Conservation (phyloP, 2,797 vertebrate genomes). For the Hafferia zeledoni region DNA sequence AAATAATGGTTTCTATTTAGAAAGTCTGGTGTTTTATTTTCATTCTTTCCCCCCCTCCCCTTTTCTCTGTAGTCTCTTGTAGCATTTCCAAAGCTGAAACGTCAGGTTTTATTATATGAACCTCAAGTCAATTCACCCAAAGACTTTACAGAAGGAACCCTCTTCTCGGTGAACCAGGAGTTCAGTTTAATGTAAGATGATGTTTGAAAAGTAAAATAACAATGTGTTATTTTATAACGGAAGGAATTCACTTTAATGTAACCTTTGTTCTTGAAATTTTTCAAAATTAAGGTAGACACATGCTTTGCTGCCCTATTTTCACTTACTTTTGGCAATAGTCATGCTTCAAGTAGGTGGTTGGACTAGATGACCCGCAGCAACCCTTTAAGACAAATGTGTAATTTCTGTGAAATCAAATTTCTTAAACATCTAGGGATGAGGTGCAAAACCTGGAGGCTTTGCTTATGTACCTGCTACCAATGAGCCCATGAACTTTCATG, state of each 20-base stretch:
- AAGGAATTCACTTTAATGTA: constrained; percentile 2
- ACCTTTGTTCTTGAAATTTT: not conserved
- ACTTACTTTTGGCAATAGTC: not conserved
- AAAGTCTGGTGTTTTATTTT: constrained; percentile 57
- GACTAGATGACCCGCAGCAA: not conserved
- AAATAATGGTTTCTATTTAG: constrained; percentile 25
- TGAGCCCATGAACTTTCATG: not conserved
- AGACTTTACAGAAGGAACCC: constrained; percentile 97
- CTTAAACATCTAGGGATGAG: not conserved
- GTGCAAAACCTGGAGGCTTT: not conserved
- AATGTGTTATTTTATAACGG: constrained; percentile 27
- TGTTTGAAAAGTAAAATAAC: constrained; percentile 62
- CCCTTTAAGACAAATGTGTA: not conserved
- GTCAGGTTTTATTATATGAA: constrained; percentile 95
- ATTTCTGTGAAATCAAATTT: not conserved
- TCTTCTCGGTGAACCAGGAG: constrained; percentile 98
- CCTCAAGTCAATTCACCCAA: constrained; percentile 96
- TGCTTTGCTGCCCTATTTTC: not conserved
- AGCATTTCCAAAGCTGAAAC: constrained; percentile 98
- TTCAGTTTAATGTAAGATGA: constrained; percentile 96
- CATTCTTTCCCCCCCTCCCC: constrained; percentile 2
- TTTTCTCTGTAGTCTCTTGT: constrained; percentile 89
- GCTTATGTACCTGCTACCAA: not conserved
- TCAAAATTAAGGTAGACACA: not conserved
- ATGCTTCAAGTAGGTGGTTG: not conserved